Base-by-base conservation (phyloP, 1,140 invertebrate genomes). In the Atopsyche davidsoni region DNA sequence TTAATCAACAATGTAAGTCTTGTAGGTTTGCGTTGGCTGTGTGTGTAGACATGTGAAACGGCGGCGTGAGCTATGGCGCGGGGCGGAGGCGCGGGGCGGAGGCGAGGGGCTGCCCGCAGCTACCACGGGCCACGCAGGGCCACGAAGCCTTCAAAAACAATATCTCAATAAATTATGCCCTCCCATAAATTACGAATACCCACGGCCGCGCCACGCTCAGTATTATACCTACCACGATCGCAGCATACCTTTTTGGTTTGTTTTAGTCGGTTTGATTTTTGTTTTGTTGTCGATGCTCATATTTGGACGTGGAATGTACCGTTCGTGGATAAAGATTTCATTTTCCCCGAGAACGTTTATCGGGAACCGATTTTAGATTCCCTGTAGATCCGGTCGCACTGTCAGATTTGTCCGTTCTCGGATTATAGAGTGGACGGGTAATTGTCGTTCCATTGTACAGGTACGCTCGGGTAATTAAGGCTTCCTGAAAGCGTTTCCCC, bases 131-230 rank as follows among this genome's bases (percentile, higher is more conserved):
- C 39, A 44, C 34, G 42, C n/a, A n/a, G n/a, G n/a, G n/a, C n/a
- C n/a, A n/a, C n/a, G n/a, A 28, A 39, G 36, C 51, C 54, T 57
- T 46, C 48, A 57, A 57, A 57, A 57, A 57, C 54, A 57, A 57
- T 57, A 57, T 57, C 54, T 57, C 54, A 52, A 57, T 57, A 57
- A 57, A 57, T 57, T 57, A 57, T 57, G 54, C 49, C 49, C 54
- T 46, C 44, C 46, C 46, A 57, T 57, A 57, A 52, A 57, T 57
- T 47, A 49, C 24, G 21, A 48, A 45, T 45, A 51, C 43, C 31
- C 53, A 40, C 47, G 42, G 46, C 46, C 46, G 54, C 25, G 54
- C 39, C 52, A 38, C 32, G 42, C 39, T 50, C 48, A 41, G 47
- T 47, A 51, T 55, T 47, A 55, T 44, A 54, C 42, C 47, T n/a